phyloP scores from a whole-genome alignment of 2,113 vertebrate genomes.

The Cyanistes caeruleus region DNA sequence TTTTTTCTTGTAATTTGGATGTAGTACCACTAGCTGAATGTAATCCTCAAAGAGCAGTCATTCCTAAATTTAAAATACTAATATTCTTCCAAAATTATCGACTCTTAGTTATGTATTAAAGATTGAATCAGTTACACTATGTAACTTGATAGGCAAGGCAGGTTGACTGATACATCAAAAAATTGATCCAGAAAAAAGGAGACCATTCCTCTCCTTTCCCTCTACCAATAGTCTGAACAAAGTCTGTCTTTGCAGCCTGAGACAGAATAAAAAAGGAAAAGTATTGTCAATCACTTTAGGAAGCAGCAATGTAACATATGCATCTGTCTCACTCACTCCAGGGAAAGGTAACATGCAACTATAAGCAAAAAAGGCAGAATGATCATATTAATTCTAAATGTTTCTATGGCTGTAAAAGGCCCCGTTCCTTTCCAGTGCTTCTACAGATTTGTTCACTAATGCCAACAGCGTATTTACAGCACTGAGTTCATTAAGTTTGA shows the following conservation, averaged over 20 bases:
- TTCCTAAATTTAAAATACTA: background rate
- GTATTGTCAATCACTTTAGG: background rate
- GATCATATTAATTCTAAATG: background rate
- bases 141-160: background rate
- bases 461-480: background rate
- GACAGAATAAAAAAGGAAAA: background rate
- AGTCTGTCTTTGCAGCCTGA: background rate
- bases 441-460: background rate
- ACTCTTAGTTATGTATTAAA: background rate
- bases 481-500: background rate
- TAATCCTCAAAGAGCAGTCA: background rate
- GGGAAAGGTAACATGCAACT: background rate
- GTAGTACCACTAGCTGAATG: background rate
- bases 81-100: background rate
- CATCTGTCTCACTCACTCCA: background rate
- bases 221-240: background rate
- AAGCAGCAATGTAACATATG: background rate
- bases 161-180: background rate
- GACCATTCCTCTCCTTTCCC: background rate
- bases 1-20: too few species aligned
- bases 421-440: background rate
- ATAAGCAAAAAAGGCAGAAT: background rate
- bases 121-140: background rate
- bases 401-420: background rate
- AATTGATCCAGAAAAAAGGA: background rate